These are phyloP conservation scores for Bombus confusus DNA, from an alignment of 1,140 invertebrate genomes.

Conservation along the genomic window DNA sequence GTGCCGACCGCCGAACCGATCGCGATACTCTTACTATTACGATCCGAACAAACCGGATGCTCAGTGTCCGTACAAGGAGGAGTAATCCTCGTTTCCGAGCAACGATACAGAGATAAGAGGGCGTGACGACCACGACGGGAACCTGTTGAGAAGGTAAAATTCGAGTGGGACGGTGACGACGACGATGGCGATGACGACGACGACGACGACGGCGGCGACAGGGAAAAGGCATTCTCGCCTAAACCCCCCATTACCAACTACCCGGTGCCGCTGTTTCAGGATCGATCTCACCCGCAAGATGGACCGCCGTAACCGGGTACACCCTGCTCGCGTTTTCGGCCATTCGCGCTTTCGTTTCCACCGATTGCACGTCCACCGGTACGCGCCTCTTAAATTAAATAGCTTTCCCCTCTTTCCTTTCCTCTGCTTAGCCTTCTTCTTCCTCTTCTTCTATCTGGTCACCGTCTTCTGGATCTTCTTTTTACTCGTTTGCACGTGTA, in stretches of 20 bases:
- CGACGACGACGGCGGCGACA: conserved; percentile 74
- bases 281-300: conserved; percentile 69
- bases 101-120: conserved; percentile 13
- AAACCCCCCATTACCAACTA: conserved; percentile 81
- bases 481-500: background rate
- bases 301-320: conserved; percentile 64
- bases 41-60: background rate
- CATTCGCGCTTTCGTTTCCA: conserved; percentile 65
- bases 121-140: conserved; percentile 38
- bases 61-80: background rate
- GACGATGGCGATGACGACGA: conserved; percentile 60
- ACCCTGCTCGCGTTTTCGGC: conserved; percentile 63
- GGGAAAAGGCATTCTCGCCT: conserved; percentile 82
- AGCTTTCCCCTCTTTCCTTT: background rate
- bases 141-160: conserved; percentile 40
- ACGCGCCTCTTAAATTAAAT: conserved; percentile 32
- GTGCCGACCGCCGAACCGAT: background rate
- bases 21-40: background rate
- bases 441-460: conserved; percentile 27
- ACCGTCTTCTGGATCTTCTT: background rate
- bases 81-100: conserved; percentile 11
- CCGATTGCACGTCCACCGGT: conserved; percentile 53
- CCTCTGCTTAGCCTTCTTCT: too few relatives aligned
- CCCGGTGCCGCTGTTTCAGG: conserved; percentile 70
- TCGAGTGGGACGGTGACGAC: conserved; percentile 56